Base-by-base conservation (phyloP, 2,888 invertebrate genomes). In the Cataglyphis altisquamis region DNA sequence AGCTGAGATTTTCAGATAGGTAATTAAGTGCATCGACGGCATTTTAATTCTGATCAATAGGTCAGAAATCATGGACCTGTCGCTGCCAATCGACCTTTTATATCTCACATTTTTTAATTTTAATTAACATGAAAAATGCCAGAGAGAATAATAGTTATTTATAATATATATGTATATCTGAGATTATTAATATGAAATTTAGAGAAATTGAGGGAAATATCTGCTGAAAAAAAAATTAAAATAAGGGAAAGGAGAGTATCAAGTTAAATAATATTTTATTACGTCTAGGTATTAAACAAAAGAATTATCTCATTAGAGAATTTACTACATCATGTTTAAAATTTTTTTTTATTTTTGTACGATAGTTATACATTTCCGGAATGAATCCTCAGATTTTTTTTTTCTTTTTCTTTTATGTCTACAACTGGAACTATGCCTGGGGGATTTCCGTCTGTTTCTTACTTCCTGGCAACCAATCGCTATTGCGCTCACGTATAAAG, bases 381-480 rank as follows among this genome's bases (percentile, higher is more conserved):
- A 45, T 21, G 60, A 78, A 39, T 75, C 8, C 62, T 63, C 63
- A 15, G 15, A 25, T 18, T 25, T 5, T 3, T 41, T 21, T 52
- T n/a, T 29, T 29, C 2, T 55, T 55, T n/a, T 52, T 52, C 8
- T n/a, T 55, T n/a, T 55, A 10, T 5, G 32, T 29, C 25, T 32
- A 48, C 3, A 39, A 62, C n/a, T n/a, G 9, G 9, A 57, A 70
- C 3, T 60, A 32, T 10, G 9, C 57, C 62, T 18, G 18, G 4
- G 60, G 18, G n/a, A 77, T 48, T 52, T 70, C 21, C 57, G 12
- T 32, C 25, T 25, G 15, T 77, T 74, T 75, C 63, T 75, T 15
- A 3, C 8, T 52, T 63, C n/a, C 25, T 15, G 36, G 0, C 41
- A 60, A 62, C 3, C 62, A 77, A 63, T 63, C 36, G n/a, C 36